Conservation (phyloP, 2,113 vertebrate genomes). For the Cephalopterus ornatus region DNA sequence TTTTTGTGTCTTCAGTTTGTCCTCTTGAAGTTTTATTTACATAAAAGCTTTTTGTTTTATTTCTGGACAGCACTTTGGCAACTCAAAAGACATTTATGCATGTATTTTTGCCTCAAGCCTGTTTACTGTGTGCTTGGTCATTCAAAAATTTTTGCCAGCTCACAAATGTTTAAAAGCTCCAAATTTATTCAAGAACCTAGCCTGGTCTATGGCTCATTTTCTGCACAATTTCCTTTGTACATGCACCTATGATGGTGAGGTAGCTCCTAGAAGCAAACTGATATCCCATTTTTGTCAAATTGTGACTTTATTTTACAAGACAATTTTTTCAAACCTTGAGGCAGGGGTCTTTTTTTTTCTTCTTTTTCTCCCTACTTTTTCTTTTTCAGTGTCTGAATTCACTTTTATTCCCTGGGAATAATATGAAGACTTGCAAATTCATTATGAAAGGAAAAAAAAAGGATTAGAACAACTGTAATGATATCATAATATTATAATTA, state of each 20-base stretch:
- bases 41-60: background rate
- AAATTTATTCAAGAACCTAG: background rate
- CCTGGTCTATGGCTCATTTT: background rate
- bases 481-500: background rate
- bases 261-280: background rate
- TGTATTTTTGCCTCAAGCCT: background rate
- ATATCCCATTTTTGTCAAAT: background rate
- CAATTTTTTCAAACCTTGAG: background rate
- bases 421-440: background rate
- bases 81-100: background rate
- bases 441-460: background rate
- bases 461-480: accelerated
- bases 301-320: background rate
- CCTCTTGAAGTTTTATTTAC: background rate
- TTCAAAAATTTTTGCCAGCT: background rate
- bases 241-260: accelerated
- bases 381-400: background rate
- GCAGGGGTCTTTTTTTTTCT: accelerated
- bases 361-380: background rate
- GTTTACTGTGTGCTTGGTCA: background rate
- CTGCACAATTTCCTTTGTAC: background rate
- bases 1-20: background rate
- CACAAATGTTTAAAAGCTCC: background rate
- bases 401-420: background rate
- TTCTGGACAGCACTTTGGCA: background rate